Base-by-base conservation (phyloP, 1,140 invertebrate genomes). In the Palaemon carinicauda region DNA sequence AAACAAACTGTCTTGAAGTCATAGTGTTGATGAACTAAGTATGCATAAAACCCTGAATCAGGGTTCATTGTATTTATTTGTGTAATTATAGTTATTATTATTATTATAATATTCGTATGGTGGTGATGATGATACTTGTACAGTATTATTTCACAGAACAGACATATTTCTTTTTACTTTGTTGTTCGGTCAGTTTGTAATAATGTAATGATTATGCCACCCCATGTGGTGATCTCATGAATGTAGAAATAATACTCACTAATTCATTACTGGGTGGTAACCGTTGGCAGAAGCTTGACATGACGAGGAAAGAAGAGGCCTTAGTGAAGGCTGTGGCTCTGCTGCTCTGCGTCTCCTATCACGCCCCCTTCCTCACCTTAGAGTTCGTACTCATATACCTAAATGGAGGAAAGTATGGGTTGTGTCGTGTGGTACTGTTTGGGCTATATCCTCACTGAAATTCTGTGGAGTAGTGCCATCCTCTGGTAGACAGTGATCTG, bases 41-140 rank as follows among this genome's bases (percentile, higher is more conserved):
- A 54, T 27, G 78, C 29, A 31, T 41, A 41, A 75, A 87, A 75
- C 85, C 82, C 85, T 87, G 85, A 87, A 87, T 87, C 85, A 87
- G 85, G 85, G 82, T 84, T 31, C 56, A 12, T 65, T 82, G 79
- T 87, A 87, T 87, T 87, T 87, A 87, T 87, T 87, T 87, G 51
- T 87, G 85, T 87, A 87, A 87, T 87, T 87, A 87, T 82, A 60
- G 41, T 74, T 27, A 33, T 77, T 54, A 54, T 87, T 79, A 33
- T 75, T 27, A 41, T 41, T 41, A 41, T 41, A 41, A 41, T 41
- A 41, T 41, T 41, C 41, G 1, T 41, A 41, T 7, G 41, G 41
- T 41, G 41, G 41, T 41, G 41, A 41, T 41, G 41, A 24, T 86
- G 85, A 87, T 87, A 78, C 27, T 60, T 87, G 85, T 87, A 87